Evolutionary conservation across 2,888 invertebrate species (phyloP), one percentile per base, ranked within the genome.

Genomic region (Plemyria rubiginata): DNA sequence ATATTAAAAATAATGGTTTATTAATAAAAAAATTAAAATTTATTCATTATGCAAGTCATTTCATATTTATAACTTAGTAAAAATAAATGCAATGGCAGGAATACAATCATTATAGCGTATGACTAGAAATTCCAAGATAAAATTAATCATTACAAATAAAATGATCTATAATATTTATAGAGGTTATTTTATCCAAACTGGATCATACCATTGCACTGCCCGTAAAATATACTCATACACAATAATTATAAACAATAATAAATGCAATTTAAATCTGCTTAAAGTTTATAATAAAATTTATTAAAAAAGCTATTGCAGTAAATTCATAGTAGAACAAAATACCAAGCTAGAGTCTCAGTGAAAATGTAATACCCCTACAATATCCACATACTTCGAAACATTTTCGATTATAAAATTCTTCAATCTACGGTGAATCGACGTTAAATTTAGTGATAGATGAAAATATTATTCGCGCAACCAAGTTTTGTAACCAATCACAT

Each of bases 171-270:
- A 22, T 22, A 22, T n/a, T n/a, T n/a, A 22, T 22, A 22, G 3
- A 22, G n/a, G n/a, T n/a, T n/a, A 22, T 22, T 2, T 22, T 22
- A 22, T 3, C 22, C 22, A 22, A 22, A 22, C 22, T 22, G 3
- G 22, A 22, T 22, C 22, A 22, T 22, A 22, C 22, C 1, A 91
- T 92, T 92, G 92, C 92, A 92, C 92, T 84, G 83, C 92, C 92
- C 92, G 79, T 80, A 73, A 74, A 69, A 78, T 90, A 89, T 89
- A 16, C 6, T 29, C 36, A 22, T 2, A 22, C 22, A 22, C 22
- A 32, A 32, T 32, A n/a, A n/a, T n/a, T n/a, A 32, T 7, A 32
- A 32, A 32, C 0, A 32, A 32, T 32, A 32, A 7, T 32, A 7
- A 32, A 32, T 7, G 5, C 32, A 32, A 32, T 7, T 22, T 22